These are phyloP conservation scores for Calliopsis andreniformis DNA, from an alignment of 1,140 invertebrate species.

Conservation along the genomic window DNA sequence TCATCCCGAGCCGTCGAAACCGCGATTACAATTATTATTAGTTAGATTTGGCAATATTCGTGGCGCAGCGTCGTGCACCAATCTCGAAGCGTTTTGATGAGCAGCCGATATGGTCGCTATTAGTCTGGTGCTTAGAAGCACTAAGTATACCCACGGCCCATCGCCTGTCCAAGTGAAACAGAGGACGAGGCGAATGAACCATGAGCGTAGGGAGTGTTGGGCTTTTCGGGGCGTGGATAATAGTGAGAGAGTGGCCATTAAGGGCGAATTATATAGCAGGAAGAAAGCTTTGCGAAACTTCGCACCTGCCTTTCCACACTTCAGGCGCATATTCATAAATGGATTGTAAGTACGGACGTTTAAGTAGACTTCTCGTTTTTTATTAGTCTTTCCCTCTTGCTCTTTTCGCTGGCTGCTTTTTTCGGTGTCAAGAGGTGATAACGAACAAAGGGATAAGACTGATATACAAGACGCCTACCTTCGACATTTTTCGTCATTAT, in stretches of 20 bases:
- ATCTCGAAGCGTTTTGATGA: constrained; percentile 57
- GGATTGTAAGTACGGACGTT: constrained; percentile 15
- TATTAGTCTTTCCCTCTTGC: background rate
- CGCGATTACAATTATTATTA: constrained; percentile 55
- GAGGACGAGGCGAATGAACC: constrained; percentile 47
- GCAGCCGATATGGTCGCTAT: constrained; percentile 65
- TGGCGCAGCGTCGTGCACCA: constrained; percentile 15
- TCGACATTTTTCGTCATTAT: too few species aligned
- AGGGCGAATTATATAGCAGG: constrained; percentile 63
- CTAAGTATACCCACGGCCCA: constrained; percentile 54
- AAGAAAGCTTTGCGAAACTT: constrained; percentile 66
- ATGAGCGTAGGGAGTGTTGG: constrained; percentile 8
- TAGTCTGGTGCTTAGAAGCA: constrained; percentile 67
- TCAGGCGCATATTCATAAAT: constrained; percentile 60
- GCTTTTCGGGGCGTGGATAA: constrained; percentile 69
- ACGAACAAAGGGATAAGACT: too few species aligned
- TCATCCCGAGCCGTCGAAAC: too few species aligned
- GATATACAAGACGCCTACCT: too few species aligned
- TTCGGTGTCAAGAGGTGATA: too few species aligned
- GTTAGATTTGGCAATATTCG: constrained; percentile 59
- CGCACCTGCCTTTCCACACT: constrained; percentile 65
- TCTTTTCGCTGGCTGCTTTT: background rate
- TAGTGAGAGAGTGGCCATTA: constrained; percentile 70
- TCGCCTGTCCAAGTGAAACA: constrained; percentile 58
- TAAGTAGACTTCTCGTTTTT: background rate